Base-by-base conservation (phyloP, 1,140 invertebrate genomes). In the Euglossa dilemma region DNA sequence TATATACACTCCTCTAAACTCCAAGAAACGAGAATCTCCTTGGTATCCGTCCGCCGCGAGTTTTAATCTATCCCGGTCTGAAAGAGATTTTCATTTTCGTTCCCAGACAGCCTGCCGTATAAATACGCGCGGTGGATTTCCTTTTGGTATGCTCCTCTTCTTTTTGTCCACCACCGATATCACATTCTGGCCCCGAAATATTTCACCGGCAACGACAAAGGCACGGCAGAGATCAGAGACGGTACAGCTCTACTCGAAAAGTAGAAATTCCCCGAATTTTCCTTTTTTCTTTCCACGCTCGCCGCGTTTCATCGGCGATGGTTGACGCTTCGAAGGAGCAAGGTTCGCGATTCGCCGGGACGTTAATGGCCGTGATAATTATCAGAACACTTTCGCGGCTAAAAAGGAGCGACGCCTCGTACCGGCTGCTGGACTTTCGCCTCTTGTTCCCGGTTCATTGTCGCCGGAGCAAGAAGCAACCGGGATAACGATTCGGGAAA, bases 401-500 rank as follows among this genome's bases (percentile, higher is more conserved):
- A 28, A 74, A 74, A 23, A 12, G 45, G 61, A 18, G 12, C 43
- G 8, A n/a, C n/a, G n/a, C n/a, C n/a, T n/a, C n/a, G 14, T 43
- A 61, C 8, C n/a, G 28, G 25, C 18, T 14, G 5, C 12, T 50
- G 23, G 28, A 25, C 36, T 57, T 54, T 45, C 36, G 6, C 43
- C 45, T 45, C 59, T 56, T 7, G 43, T 70, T 45, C 16, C 8
- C 67, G 8, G 50, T 59, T 70, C 59, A 61, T 74, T 25, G 59
- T 54, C 28, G 25, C 16, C 0, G 25, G 0, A 12, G 25, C 7
- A 43, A 70, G n/a, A 74, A 54, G 25, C 47, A 56, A 54, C n/a
- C 47, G 61, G 56, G 79, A n/a, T 74, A 64, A 80, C 70, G 70
- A 64, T 80, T 80, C 69, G 45, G 57, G 56, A 54, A 61, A 80